Conservation (phyloP, 2,888 invertebrate genomes). For the Acrobasis repandana region DNA sequence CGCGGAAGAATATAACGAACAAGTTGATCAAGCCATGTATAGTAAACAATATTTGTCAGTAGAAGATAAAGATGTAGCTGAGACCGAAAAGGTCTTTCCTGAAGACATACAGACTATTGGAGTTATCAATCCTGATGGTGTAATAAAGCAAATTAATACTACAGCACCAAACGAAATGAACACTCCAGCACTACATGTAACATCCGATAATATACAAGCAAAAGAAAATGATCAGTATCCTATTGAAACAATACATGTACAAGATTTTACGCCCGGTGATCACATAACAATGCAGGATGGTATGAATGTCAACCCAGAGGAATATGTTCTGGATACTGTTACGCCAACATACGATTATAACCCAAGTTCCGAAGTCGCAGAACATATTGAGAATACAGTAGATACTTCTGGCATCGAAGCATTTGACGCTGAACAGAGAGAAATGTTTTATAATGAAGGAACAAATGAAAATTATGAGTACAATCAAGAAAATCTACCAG, state of each 20-base stretch:
- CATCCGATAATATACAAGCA: slow-evolving; percentile 21
- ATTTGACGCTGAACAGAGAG: slow-evolving; percentile 57
- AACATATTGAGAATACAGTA: slow-evolving; percentile 27
- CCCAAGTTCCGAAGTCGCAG: slow-evolving; percentile 21
- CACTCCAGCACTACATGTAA: slow-evolving; percentile 24
- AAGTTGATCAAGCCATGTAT: neutral
- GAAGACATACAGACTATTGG: slow-evolving; percentile 32
- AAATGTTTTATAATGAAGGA: slow-evolving; percentile 62
- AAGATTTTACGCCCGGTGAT: slow-evolving; percentile 39
- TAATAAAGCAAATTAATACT: slow-evolving; percentile 31
- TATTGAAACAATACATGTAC: slow-evolving; percentile 35
- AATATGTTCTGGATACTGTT: slow-evolving; percentile 26
- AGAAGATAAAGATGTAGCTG: slow-evolving; percentile 20
- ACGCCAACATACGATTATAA: slow-evolving; percentile 29
- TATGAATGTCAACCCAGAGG: slow-evolving; percentile 38
- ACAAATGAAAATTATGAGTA: slow-evolving; percentile 41
- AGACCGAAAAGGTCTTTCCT: slow-evolving; percentile 32
- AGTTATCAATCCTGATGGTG: slow-evolving; percentile 32
- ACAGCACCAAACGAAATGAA: slow-evolving; percentile 29
- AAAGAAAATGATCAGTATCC: slow-evolving; percentile 37
- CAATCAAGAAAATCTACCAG: slow-evolving; percentile 37
- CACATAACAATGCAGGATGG: slow-evolving; percentile 36
- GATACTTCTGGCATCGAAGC: slow-evolving; percentile 46
- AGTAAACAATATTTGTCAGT: slow-evolving; percentile 27
- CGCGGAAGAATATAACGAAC: neutral